A percentile compares a stretch with the other conserved stretches of the same genome.
Conservation (phyloP, 2,888 invertebrate species). For the Limnephilus lunatus region DNA sequence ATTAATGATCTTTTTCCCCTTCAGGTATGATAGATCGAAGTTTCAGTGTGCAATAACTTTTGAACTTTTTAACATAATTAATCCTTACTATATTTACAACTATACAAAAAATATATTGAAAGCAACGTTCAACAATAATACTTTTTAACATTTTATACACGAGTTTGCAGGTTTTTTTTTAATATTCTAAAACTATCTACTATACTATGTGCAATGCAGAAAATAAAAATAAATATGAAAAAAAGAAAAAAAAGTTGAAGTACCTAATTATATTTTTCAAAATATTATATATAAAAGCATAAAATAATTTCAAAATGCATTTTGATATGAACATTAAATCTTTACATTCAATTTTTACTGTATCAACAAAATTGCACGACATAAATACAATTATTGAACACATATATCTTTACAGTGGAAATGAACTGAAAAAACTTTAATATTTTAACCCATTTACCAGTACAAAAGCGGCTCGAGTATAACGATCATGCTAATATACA, state of each 20-base stretch:
- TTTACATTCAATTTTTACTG: background rate
- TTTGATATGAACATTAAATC: background rate
- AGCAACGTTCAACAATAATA: constrained; percentile 6
- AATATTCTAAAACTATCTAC: background rate
- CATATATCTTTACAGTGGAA: background rate
- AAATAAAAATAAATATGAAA: background rate
- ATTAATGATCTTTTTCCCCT: background rate
- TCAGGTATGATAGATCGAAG: background rate
- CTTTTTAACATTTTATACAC: background rate
- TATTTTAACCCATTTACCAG: background rate
- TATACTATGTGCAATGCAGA: background rate
- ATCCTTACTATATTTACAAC: constrained; percentile 41
- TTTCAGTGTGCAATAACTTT: background rate
- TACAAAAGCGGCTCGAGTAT: background rate
- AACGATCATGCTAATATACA: background rate
- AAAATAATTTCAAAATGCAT: background rate
- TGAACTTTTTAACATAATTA: background rate
- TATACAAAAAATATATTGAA: constrained; percentile 21
- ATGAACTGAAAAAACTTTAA: background rate
- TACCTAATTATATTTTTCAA: background rate
- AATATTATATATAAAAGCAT: background rate
- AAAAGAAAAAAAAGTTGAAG: background rate
- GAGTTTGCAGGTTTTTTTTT: background rate
- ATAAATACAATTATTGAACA: background rate
- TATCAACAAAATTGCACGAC: background rate